phyloP scores from a whole-genome alignment of 2,888 invertebrate genomes.

The Luperina nickerlii region DNA sequence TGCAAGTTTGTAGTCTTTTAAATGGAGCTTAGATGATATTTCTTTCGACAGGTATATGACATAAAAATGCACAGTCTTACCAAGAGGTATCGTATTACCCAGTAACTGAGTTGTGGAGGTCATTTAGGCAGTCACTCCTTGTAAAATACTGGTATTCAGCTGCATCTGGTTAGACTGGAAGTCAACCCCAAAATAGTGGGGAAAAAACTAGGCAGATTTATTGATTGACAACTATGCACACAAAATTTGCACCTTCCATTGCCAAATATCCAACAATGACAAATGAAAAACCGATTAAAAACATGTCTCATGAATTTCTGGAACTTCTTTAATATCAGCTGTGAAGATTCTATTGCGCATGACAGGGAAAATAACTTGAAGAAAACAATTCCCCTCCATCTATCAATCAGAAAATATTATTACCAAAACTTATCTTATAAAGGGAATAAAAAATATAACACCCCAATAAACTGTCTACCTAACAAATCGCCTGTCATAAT shows the following conservation, averaged over 20 bases:
- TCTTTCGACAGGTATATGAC: background rate
- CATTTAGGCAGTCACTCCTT: background rate
- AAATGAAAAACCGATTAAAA: background rate
- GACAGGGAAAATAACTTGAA: background rate
- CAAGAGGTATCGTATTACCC: background rate
- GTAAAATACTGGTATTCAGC: background rate
- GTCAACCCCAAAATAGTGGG: background rate
- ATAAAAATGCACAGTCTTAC: background rate
- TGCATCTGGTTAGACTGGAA: background rate
- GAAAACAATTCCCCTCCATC: conserved; percentile 8
- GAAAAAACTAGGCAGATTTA: background rate
- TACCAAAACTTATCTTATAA: conserved; percentile 27
- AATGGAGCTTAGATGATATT: background rate
- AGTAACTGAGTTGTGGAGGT: background rate
- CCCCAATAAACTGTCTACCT: conserved; percentile 24
- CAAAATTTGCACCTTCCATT: background rate
- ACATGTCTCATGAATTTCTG: background rate
- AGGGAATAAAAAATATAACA: conserved; percentile 35
- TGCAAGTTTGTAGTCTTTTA: background rate
- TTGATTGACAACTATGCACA: background rate
- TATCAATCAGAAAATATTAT: conserved; percentile 27
- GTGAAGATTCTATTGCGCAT: background rate
- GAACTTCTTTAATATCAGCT: background rate
- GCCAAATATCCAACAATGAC: background rate
- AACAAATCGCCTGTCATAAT: conserved; percentile 42